Conservation (phyloP, 2,797 vertebrate genomes). For the Emydoidea blandingii region DNA sequence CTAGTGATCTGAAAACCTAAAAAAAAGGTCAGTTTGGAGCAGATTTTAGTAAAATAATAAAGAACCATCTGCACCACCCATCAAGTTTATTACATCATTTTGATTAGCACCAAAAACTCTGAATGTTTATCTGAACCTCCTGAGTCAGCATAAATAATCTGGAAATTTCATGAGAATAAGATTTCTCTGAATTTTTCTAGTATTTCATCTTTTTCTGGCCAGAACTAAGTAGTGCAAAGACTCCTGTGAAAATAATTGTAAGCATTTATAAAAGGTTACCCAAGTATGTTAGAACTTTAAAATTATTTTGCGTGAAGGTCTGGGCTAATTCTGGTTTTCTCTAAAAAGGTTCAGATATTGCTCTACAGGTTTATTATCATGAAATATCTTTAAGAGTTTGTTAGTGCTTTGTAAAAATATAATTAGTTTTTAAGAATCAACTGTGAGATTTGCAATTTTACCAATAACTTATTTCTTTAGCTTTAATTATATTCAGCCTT, state of each 20-base stretch:
- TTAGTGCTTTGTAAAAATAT: neutral
- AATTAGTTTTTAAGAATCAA: neutral
- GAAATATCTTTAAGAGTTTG: neutral
- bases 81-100: neutral
- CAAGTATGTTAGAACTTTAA: neutral
- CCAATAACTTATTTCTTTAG: neutral
- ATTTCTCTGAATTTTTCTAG: neutral
- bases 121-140: neutral
- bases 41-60: neutral
- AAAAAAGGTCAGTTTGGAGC: neutral
- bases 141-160: slow-evolving; percentile 10
- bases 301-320: neutral
- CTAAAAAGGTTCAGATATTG: neutral
- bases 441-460: neutral
- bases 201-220: neutral
- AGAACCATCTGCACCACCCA: neutral
- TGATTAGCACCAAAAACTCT: neutral
- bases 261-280: neutral
- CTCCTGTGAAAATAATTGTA: neutral
- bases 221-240: neutral
- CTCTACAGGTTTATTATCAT: neutral
- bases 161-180: neutral
- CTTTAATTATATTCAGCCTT: neutral
- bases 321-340: neutral
- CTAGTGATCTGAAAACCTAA: neutral